Conservation (phyloP, 2,113 vertebrate genomes). For the Alouatta palliata region DNA sequence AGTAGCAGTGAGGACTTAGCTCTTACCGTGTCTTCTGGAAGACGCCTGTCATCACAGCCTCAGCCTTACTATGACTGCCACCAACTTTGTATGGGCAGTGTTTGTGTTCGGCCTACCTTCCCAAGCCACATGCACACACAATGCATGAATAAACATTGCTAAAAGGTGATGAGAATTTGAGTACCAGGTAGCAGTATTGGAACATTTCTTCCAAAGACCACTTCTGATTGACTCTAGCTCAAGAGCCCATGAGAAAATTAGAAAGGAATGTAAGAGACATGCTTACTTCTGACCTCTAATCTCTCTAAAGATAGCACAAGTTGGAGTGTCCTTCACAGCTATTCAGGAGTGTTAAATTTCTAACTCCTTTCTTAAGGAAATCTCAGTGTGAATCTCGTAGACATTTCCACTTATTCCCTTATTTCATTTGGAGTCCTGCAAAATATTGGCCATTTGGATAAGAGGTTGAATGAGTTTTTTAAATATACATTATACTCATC, state of each 20-base stretch:
- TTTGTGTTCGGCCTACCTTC: background rate
- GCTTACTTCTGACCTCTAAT: constrained; percentile 45
- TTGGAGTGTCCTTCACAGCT: background rate
- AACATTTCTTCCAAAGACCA: background rate
- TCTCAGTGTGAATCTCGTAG: background rate
- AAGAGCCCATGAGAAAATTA: background rate
- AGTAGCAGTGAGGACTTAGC: fast-evolving
- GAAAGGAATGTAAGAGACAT: constrained; percentile 29
- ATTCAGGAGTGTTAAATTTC: background rate
- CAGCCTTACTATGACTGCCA: background rate
- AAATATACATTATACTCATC: background rate
- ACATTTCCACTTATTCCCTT: background rate
- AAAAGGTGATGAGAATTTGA: background rate
- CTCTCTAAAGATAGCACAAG: background rate
- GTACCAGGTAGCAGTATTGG: background rate
- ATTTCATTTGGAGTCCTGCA: background rate
- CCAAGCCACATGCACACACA: background rate
- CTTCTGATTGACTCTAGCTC: background rate
- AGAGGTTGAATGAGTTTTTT: background rate
- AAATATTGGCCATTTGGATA: background rate
- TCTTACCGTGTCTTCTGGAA: background rate
- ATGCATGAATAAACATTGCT: too few relatives aligned
- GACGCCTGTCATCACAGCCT: too few relatives aligned
- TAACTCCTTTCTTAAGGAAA: background rate
- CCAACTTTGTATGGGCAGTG: background rate